These are phyloP conservation scores for Pseudopodoces humilis DNA, from an alignment of 2,113 vertebrate species.

Conservation along the genomic window DNA sequence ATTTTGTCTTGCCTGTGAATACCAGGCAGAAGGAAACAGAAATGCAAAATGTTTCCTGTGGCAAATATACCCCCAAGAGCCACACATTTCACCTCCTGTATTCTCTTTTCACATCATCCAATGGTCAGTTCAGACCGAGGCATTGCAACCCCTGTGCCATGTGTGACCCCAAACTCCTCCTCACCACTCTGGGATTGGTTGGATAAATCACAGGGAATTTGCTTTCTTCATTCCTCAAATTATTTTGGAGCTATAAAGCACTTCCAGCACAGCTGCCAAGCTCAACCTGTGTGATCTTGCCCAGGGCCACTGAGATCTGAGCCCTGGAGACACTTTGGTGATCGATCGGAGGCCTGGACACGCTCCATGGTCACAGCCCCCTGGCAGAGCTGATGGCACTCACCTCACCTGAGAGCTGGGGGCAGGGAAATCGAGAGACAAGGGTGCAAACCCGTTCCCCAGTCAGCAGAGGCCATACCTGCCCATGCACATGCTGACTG, in stretches of 20 bases:
- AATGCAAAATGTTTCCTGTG: not conserved
- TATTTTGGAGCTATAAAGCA: not conserved
- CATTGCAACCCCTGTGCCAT: not conserved
- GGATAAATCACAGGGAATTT: not conserved
- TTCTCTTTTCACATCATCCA: not conserved
- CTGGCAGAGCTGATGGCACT: not conserved
- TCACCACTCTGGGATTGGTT: not conserved
- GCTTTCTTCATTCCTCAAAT: slow-evolving; percentile 4
- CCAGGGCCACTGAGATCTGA: not conserved
- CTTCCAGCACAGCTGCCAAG: slow-evolving; percentile 10
- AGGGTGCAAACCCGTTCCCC: not conserved
- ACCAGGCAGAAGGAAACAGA: not conserved
- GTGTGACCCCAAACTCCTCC: not conserved
- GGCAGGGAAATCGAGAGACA: not conserved
- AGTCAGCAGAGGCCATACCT: not conserved
- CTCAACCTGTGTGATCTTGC: not conserved
- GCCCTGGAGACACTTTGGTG: not conserved
- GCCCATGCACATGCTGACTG: fast-evolving
- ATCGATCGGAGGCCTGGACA: not conserved
- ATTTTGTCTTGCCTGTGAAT: not conserved
- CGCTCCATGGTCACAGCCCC: fast-evolving
- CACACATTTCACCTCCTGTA: not conserved
- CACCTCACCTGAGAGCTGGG: not conserved
- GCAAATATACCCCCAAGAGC: not conserved
- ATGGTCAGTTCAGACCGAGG: fast-evolving